Percentiles rank a stretch among this genome's conserved stretches.
Conservation (phyloP, 2,888 invertebrate genomes). For the Buathra laborator region DNA sequence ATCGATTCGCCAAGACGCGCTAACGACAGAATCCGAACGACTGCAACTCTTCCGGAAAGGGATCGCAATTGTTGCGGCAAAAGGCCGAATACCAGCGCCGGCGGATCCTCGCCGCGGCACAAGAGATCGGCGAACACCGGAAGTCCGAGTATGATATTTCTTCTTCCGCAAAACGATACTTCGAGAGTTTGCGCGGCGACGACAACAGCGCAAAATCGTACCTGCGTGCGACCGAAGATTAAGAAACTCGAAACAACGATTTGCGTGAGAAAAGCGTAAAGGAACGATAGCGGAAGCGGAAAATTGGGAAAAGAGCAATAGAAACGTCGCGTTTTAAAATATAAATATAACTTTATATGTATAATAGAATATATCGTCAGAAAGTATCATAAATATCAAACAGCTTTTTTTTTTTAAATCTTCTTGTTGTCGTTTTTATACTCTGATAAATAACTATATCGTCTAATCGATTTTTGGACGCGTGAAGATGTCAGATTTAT, state of each 20-base stretch:
- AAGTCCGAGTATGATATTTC: slow-evolving; percentile 56
- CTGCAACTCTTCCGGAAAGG: slow-evolving; percentile 13
- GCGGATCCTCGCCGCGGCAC: slow-evolving; percentile 25
- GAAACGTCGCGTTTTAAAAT: slow-evolving; percentile 72
- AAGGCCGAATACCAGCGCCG: slow-evolving; percentile 29
- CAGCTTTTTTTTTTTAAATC: slow-evolving; percentile 13
- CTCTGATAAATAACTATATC: slow-evolving; percentile 30
- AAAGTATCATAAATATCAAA: slow-evolving; percentile 80
- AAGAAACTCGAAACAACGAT: slow-evolving; percentile 44
- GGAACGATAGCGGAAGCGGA: slow-evolving; percentile 9
- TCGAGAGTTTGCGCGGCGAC: slow-evolving; percentile 45
- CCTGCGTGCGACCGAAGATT: slow-evolving; percentile 37
- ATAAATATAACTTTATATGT: slow-evolving; percentile 79
- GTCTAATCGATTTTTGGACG: slow-evolving; percentile 9
- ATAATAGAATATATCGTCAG: slow-evolving; percentile 73
- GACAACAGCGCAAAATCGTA: slow-evolving; percentile 32
- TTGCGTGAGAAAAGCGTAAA: slow-evolving; percentile 30
- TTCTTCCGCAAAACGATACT: slow-evolving; percentile 56
- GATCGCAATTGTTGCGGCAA: slow-evolving; percentile 34
- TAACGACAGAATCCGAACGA: slow-evolving; percentile 21
- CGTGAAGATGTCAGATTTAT: not conserved
- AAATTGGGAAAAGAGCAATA: slow-evolving; percentile 1
- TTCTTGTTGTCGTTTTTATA: slow-evolving; percentile 1
- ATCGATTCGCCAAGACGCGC: slow-evolving; percentile 17
- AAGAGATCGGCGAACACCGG: slow-evolving; percentile 50